phyloP scores from a whole-genome alignment of 2,888 invertebrate genomes.

The Shargacucullia verbasci region DNA sequence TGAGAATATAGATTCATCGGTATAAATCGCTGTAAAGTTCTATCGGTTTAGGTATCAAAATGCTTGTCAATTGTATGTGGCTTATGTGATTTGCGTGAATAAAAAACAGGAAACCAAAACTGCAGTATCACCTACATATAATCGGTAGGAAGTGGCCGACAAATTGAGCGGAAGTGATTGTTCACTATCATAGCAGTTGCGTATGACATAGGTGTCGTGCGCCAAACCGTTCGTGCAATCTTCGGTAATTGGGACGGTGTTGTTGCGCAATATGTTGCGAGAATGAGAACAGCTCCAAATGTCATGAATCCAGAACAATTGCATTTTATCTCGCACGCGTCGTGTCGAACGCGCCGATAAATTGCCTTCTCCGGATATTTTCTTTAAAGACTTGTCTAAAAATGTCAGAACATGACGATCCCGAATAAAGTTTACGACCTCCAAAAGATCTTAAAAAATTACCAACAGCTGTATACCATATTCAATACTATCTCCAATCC shows the following conservation, averaged over 20 bases:
- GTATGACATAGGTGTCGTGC: slow-evolving; percentile 62
- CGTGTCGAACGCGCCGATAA: slow-evolving; percentile 42
- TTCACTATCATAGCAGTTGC: slow-evolving; percentile 59
- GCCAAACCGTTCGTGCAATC: slow-evolving; percentile 60
- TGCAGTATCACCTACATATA: slow-evolving; percentile 62
- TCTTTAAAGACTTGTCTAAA: slow-evolving; percentile 42
- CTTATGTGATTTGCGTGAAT: slow-evolving; percentile 34
- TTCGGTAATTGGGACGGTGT: slow-evolving; percentile 59
- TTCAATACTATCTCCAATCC: slow-evolving; percentile 22
- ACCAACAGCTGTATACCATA: slow-evolving; percentile 5
- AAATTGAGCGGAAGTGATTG: slow-evolving; percentile 77
- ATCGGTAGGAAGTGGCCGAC: slow-evolving; percentile 67
- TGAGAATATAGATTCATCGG: slow-evolving; percentile 54
- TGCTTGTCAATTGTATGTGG: slow-evolving; percentile 14
- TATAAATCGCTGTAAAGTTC: slow-evolving; percentile 32
- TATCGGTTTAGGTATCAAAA: slow-evolving; percentile 12
- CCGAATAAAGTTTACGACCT: slow-evolving; percentile 11
- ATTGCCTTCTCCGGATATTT: slow-evolving; percentile 53
- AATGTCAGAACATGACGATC: slow-evolving; percentile 10
- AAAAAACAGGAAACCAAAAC: slow-evolving; percentile 63
- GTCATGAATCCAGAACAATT: slow-evolving; percentile 65
- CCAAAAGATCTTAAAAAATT: background rate
- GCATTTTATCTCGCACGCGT: slow-evolving; percentile 55
- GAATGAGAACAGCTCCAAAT: slow-evolving; percentile 60
- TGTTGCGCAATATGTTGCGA: slow-evolving; percentile 63